A percentile compares a stretch with the other conserved stretches of the same genome.
phyloP scores from a whole-genome alignment of 2,113 vertebrate genomes.

The Bostrychus sinensis region DNA sequence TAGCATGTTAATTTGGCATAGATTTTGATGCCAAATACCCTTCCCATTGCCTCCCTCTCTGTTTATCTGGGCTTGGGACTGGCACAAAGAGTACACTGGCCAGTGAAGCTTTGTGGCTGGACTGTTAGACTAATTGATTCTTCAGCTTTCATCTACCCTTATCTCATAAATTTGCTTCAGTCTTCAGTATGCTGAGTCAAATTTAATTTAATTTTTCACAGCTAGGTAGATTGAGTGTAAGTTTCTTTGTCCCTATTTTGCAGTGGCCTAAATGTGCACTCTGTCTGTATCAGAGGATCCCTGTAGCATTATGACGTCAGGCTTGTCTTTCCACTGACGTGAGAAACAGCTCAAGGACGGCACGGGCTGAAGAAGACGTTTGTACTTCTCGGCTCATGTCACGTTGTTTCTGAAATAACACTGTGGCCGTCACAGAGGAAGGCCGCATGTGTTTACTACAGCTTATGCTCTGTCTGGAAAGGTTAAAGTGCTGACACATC shows the following conservation, averaged over 20 bases:
- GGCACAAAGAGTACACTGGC: too few relatives aligned
- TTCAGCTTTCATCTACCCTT: too few relatives aligned
- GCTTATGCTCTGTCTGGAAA: neutral
- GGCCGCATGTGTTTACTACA: neutral
- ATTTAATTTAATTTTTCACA: neutral
- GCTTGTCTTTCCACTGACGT: neutral
- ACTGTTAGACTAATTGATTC: too few relatives aligned
- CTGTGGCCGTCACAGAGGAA: neutral
- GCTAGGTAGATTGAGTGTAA: neutral
- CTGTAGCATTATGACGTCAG: neutral
- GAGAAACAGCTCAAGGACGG: neutral
- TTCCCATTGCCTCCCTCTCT: too few relatives aligned
- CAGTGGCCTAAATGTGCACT: slow-evolving; percentile 3
- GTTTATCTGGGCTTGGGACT: too few relatives aligned
- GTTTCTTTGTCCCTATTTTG: neutral
- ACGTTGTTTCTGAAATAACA: neutral
- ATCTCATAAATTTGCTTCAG: too few relatives aligned
- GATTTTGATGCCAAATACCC: too few relatives aligned
- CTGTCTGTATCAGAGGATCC: neutral
- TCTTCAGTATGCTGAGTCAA: too few relatives aligned
- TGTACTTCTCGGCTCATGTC: neutral
- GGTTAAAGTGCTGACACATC: neutral
- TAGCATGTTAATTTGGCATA: too few relatives aligned
- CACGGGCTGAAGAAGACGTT: neutral
- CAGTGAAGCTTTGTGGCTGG: too few relatives aligned